Percentiles rank a stretch among this genome's conserved stretches.
Evolutionary conservation across 2,113 vertebrate genomes (phyloP).

Genomic region (Nipponia nippon): DNA sequence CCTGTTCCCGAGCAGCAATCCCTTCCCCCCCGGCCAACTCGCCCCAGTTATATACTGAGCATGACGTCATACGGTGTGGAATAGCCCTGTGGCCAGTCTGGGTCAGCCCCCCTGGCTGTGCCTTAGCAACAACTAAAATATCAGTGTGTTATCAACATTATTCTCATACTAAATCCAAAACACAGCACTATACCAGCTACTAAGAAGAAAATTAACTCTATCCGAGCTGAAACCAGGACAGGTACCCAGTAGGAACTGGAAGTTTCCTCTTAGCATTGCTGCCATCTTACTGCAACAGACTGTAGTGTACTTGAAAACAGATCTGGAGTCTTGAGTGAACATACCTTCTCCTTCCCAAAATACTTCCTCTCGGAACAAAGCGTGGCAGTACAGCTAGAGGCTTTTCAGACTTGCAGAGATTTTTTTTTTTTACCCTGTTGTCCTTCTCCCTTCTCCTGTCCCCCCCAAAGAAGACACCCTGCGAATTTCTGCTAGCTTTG

Average conservation of each 20-base stretch:
- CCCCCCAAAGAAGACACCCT: neutral
- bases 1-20: too few species aligned
- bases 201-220: too few species aligned
- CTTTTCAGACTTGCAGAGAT: neutral
- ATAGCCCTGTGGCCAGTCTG: too few species aligned
- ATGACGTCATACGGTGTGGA: too few species aligned
- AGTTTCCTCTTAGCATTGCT: neutral
- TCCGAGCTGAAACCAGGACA: too few species aligned
- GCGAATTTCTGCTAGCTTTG: neutral
- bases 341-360: neutral
- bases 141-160: too few species aligned
- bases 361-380: neutral
- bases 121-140: too few species aligned
- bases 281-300: neutral
- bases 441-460: neutral
- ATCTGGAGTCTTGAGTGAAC: neutral
- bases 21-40: too few species aligned
- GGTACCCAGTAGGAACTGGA: neutral
- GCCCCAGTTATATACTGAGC: too few species aligned
- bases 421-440: neutral
- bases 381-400: neutral
- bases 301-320: neutral
- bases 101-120: too few species aligned
- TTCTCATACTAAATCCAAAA: too few species aligned
- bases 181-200: too few species aligned